Evolutionary conservation across 2,797 vertebrate genomes (phyloP).

Genomic region (Neoniphon sammara): DNA sequence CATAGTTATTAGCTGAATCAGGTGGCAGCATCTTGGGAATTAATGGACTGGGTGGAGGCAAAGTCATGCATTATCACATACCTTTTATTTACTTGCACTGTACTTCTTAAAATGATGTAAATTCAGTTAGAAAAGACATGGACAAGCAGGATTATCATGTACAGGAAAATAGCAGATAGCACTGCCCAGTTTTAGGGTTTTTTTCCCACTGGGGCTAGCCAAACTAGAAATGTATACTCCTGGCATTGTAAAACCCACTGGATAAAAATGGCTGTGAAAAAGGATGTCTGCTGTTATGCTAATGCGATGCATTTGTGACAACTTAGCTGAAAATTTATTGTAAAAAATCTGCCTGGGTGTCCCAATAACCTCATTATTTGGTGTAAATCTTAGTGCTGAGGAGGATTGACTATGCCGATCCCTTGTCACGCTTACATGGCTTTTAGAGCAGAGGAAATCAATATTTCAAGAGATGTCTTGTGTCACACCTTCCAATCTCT

Average conservation of each 20-base stretch:
- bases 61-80: too few species aligned
- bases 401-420: slow-evolving; percentile 4
- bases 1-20: too few species aligned
- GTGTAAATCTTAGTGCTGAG: slow-evolving; percentile 17
- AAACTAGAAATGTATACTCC: neutral
- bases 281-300: neutral
- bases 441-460: slow-evolving; percentile 46
- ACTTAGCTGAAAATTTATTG: neutral
- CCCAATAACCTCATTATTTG: slow-evolving; percentile 53
- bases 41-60: too few species aligned
- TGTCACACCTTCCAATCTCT: slow-evolving; percentile 41
- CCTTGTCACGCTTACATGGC: slow-evolving; percentile 10
- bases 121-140: too few species aligned
- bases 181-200: neutral
- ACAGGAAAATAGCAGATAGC: neutral
- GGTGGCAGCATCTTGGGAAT: too few species aligned
- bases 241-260: neutral
- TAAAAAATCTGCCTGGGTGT: slow-evolving; percentile 25
- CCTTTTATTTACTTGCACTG: too few species aligned
- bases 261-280: slow-evolving; percentile 2
- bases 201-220: too few species aligned
- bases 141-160: neutral
- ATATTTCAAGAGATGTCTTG: slow-evolving; percentile 29
- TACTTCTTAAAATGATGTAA: too few species aligned
- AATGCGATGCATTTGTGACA: slow-evolving; percentile 29